phyloP scores from a whole-genome alignment of 2,797 vertebrate genomes.

The Brachyalestes nurse region DNA sequence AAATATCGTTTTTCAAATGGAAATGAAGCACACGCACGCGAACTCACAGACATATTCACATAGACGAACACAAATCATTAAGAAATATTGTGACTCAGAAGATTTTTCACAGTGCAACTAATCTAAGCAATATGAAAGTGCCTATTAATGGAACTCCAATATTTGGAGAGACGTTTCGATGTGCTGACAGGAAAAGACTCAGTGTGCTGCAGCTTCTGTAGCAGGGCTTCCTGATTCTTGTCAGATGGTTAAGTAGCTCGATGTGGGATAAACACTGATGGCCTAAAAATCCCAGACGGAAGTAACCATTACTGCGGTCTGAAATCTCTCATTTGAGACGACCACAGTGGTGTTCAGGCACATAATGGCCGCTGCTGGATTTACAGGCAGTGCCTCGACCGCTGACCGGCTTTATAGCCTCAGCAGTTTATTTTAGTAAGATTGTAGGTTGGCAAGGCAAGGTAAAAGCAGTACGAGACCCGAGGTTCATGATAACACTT shows the following conservation, averaged over 20 bases:
- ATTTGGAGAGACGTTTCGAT: not conserved
- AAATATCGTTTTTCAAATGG: conserved; percentile 8
- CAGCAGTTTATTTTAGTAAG: conserved; percentile 47
- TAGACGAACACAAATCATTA: conserved; percentile 21
- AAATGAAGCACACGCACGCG: conserved; percentile 29
- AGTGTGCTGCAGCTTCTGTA: conserved; percentile 12
- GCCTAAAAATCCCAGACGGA: conserved; percentile 53
- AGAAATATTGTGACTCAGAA: not conserved
- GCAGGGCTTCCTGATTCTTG: conserved; percentile 25
- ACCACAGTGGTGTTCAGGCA: conserved; percentile 31
- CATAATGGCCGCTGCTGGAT: conserved; percentile 50
- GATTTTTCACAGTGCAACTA: not conserved
- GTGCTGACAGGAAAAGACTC: not conserved
- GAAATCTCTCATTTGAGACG: conserved; percentile 47
- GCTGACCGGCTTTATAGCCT: conserved; percentile 45
- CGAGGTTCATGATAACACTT: not conserved
- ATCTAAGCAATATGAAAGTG: conserved; percentile 16
- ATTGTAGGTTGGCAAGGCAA: conserved; percentile 36
- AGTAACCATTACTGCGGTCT: conserved; percentile 51
- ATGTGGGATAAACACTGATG: conserved; percentile 37
- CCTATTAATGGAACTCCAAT: conserved; percentile 5
- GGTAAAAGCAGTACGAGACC: conserved; percentile 12
- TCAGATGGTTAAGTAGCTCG: conserved; percentile 36
- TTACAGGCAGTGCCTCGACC: conserved; percentile 48
- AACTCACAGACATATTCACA: not conserved